Evolutionary conservation across 1,140 invertebrate species (phyloP).

Genomic region (Chlorops oryzae): DNA sequence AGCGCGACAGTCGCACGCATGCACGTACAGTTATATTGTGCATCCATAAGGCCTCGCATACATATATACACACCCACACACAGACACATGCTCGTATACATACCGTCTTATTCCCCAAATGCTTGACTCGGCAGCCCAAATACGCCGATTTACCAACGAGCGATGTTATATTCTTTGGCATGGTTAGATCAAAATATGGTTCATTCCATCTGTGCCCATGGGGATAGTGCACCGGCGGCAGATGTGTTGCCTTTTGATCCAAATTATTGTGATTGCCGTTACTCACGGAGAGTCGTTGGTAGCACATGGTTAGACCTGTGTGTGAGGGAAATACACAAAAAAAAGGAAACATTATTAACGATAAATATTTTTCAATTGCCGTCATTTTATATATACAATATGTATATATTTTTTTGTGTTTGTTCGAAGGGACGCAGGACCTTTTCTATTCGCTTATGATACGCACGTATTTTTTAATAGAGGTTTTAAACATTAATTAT

Average conservation of each 20-base stretch:
- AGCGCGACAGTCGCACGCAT: no score
- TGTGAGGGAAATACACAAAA: slow-evolving; percentile 11
- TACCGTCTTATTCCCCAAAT: slow-evolving; percentile 83
- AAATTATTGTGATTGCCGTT: slow-evolving; percentile 41
- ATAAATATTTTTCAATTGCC: no score
- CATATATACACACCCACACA: not conserved
- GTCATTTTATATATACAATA: no score
- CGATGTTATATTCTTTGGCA: slow-evolving; percentile 74
- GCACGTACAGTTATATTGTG: no score
- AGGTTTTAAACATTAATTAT: no score
- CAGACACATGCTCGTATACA: slow-evolving; percentile 45
- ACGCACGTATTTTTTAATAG: no score
- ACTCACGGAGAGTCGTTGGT: slow-evolving; percentile 41
- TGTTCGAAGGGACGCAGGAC: no score
- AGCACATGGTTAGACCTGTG: slow-evolving; percentile 42
- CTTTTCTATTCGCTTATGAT: no score
- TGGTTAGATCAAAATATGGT: slow-evolving; percentile 81
- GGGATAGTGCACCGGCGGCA: slow-evolving; percentile 39
- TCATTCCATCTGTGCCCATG: slow-evolving; percentile 47
- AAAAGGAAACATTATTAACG: no score
- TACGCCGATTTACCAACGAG: slow-evolving; percentile 81
- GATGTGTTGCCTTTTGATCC: slow-evolving; percentile 41
- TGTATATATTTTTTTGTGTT: no score
- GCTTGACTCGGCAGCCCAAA: slow-evolving; percentile 76
- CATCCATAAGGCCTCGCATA: no score